phyloP scores from a whole-genome alignment of 1,140 invertebrate species.

The Drosophila seguyi region DNA sequence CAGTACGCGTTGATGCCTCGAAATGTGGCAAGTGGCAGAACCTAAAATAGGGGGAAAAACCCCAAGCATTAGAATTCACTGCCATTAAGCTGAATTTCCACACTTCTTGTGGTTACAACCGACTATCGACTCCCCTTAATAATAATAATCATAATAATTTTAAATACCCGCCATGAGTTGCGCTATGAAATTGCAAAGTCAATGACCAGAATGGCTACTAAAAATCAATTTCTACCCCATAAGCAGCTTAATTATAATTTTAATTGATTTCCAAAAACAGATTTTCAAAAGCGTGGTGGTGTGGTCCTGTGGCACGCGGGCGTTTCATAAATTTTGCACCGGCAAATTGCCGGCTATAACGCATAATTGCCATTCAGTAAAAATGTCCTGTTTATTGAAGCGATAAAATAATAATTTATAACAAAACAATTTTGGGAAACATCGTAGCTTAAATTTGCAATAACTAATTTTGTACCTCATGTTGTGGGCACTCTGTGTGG shows the following conservation, averaged over 20 bases:
- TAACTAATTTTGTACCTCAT: conserved; percentile 20
- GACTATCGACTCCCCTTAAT: neutral
- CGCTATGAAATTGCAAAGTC: conserved; percentile 25
- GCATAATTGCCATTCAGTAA: conserved; percentile 27
- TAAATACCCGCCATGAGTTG: conserved; percentile 5
- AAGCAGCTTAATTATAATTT: conserved; percentile 70
- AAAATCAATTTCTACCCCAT: conserved; percentile 63
- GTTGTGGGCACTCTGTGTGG: neutral
- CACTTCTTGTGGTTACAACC: conserved; percentile 40
- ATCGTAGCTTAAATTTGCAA: conserved; percentile 14
- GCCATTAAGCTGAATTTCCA: conserved; percentile 43
- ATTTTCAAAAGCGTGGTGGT: conserved; percentile 19
- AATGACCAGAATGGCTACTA: conserved; percentile 50
- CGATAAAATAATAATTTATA: conserved; percentile 56
- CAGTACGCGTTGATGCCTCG: conserved; percentile 52
- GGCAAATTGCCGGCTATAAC: conserved; percentile 53
- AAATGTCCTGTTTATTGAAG: conserved; percentile 43
- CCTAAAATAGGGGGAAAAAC: conserved; percentile 1
- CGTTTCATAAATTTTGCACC: conserved; percentile 14
- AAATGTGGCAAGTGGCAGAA: conserved; percentile 43
- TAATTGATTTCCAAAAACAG: conserved; percentile 67
- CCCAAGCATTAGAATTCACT: conserved; percentile 27
- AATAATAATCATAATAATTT: conserved; percentile 30
- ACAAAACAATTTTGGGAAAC: conserved; percentile 26
- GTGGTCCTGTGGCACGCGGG: neutral